Evolutionary conservation across 2,113 vertebrate genomes (phyloP).

Genomic region (Lonchura striata): DNA sequence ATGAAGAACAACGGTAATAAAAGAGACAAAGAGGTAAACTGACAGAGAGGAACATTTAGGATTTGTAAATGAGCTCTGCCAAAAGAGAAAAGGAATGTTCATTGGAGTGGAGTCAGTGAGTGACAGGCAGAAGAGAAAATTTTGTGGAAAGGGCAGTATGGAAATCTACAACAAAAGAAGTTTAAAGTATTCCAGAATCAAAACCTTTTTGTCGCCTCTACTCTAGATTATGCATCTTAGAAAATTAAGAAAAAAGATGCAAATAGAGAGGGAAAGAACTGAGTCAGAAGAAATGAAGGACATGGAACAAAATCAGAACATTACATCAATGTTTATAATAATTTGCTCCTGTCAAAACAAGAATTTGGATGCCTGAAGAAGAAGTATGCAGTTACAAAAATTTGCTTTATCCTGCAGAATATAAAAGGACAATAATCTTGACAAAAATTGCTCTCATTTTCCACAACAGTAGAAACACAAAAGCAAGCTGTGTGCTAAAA

Average conservation of each 20-base stretch:
- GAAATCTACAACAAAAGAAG: background rate
- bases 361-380: background rate
- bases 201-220: background rate
- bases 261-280: background rate
- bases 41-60: constrained; percentile 45
- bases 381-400: background rate
- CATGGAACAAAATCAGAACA: background rate
- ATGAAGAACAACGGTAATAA: background rate
- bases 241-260: background rate
- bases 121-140: constrained; percentile 10
- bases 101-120: background rate
- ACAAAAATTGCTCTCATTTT: background rate
- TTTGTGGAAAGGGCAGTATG: background rate
- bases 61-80: constrained; percentile 54
- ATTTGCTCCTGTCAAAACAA: background rate
- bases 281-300: background rate
- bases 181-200: background rate
- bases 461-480: background rate
- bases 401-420: background rate
- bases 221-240: background rate
- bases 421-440: background rate
- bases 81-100: constrained; percentile 32
- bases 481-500: background rate
- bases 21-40: constrained; percentile 51
- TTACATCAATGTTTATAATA: background rate